Evolutionary conservation across 53 echinoderm and acorn worm genomes (phyloP).

Genomic region (Stichopus horrens): DNA sequence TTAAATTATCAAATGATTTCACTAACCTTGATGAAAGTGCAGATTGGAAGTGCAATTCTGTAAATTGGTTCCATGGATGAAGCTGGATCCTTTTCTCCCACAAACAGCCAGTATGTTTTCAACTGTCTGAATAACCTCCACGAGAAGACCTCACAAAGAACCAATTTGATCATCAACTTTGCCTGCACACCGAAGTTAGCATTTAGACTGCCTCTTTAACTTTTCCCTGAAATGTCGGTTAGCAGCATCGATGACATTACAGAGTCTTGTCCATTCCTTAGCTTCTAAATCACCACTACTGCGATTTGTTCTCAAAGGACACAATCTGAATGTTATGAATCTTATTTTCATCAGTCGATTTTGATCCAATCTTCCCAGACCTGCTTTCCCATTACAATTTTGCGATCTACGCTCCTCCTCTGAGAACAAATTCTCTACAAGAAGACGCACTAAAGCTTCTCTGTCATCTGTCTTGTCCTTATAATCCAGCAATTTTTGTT

Average conservation of each 20-base stretch:
- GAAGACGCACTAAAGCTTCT: not conserved
- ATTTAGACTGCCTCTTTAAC: not conserved
- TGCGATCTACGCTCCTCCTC: not conserved
- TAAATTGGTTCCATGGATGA: no score
- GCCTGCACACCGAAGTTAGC: no score
- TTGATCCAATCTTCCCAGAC: not conserved
- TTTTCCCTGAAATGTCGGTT: conserved; percentile 23
- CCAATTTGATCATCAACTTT: no score
- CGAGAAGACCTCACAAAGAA: no score
- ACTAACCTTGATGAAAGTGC: no score
- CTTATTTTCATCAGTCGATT: not conserved
- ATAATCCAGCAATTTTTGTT: not conserved
- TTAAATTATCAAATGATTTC: no score
- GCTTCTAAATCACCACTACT: not conserved
- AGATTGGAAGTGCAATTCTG: no score
- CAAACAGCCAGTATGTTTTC: no score
- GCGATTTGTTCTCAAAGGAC: conserved; percentile 1
- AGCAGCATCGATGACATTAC: conserved; percentile 5
- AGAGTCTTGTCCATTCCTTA: conserved; percentile 13
- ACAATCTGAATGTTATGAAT: not conserved
- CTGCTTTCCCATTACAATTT: conserved; percentile 3
- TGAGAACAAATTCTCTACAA: not conserved
- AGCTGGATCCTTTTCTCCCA: no score
- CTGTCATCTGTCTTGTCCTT: not conserved
- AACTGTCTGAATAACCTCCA: no score